Evolutionary conservation across 2,797 vertebrate genomes (phyloP).

Genomic region (Sebastes kiyomatsui): DNA sequence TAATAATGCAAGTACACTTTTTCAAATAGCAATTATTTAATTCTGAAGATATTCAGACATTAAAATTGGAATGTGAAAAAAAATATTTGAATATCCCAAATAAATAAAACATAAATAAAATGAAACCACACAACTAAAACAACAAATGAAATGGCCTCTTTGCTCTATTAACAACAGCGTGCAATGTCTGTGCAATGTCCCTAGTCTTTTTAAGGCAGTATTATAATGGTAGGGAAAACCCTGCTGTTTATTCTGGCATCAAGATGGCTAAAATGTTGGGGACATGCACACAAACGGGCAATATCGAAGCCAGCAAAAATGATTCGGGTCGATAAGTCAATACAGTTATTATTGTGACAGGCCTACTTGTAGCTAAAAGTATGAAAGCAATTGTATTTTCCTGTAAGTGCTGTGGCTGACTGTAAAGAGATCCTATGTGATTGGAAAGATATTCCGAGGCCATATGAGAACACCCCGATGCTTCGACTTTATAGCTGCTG

Average conservation of each 20-base stretch:
- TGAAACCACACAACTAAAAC: background rate
- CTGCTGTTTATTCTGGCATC: background rate
- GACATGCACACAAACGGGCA: background rate
- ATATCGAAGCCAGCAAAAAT: background rate
- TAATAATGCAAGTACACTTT: no score
- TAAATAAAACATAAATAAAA: background rate
- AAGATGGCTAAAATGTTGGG: background rate
- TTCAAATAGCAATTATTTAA: no score
- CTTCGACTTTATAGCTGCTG: background rate
- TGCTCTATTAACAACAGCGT: no score
- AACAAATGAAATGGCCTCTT: accelerated
- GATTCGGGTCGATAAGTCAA: background rate
- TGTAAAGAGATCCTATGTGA: background rate
- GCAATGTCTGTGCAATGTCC: no score
- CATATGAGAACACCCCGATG: background rate
- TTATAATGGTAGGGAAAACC: background rate
- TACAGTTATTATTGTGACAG: background rate
- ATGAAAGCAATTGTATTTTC: background rate
- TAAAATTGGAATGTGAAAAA: no score
- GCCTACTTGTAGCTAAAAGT: background rate
- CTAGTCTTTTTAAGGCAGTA: no score
- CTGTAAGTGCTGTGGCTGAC: background rate
- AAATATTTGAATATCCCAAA: background rate
- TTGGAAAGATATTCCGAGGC: background rate
- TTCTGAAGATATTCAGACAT: no score